Base-by-base conservation (phyloP, 2,113 vertebrate genomes). In the Rhinolophus sinicus region DNA sequence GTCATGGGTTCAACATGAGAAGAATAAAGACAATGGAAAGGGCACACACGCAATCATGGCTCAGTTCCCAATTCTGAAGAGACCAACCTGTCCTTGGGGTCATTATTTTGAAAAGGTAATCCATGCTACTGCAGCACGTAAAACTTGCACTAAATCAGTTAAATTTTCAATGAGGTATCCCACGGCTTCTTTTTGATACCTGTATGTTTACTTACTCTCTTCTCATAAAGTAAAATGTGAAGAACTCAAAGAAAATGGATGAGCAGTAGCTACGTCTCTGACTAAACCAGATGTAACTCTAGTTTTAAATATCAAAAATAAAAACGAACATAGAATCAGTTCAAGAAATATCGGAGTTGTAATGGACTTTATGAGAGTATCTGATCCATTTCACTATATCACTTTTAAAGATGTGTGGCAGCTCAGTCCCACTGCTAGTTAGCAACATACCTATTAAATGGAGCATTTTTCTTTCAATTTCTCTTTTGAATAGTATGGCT, bases 251-350 rank as follows among this genome's bases (percentile, higher is more conserved):
- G n/a, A 70, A 90, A 76, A 40, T 14, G 2, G 5, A 30, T 62
- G 22, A 64, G 2, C 28, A 72, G 21, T 6, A 84, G 4, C 22
- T 67, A 35, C 18, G 8, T 88, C 26, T 88, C 30, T 73, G n/a
- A 30, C 44, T 78, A 83, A 93, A 62, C 2, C 1, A 69, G 40
- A 56, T 40, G 5, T 38, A 50, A 50, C 30, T 72, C 28, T 78
- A 90, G 22, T 22, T 94, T 75, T 40, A 87, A 94, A 84, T 93
- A 33, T 35, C 50, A 83, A 93, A 89, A 90, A 67, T 47, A 78
- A 21, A 67, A 83, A 75, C 10, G 44, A 87, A 70, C 6, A 73
- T 24, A 58, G 18, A 69, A 54, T 44, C 13, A 67, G 12, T 75
- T 26, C 21, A 64, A 70, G 19, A 92, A 89, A 60, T 19, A 72